Base-by-base conservation (phyloP, 1,140 invertebrate species). In the Globodera rostochiensis region DNA sequence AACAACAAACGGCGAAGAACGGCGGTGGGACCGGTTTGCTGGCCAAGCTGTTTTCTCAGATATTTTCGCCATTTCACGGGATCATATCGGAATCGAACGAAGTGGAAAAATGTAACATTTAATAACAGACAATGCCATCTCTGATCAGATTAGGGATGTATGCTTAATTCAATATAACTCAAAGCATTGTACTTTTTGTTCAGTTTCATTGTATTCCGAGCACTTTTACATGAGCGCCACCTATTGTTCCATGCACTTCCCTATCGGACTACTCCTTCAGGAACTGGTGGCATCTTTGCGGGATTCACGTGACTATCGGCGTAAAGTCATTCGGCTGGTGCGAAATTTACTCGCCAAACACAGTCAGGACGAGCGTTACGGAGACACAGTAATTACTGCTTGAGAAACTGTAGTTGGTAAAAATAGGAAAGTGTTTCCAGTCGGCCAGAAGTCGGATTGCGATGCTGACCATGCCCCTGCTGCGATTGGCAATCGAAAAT, bases 281-380 rank as follows among this genome's bases (percentile, higher is more conserved):
- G 93, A 93, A 88, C 92, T 95, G 1, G 93, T 93, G 87, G 92
- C 93, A 25, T 94, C 95, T 0, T 91, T 98, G 3, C 94, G 94
- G 82, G 95, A 96, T 90, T 92, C 94, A 6, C 91, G 93, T 5
- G 93, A 94, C 82, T 94, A 96, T 78, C 92, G 96, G 6, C 93
- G 93, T 82, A 91, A 93, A 57, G 94, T 95, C 0, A 92, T 98
- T 78, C 91, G 91, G 45, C 94, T 95, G 15, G 91, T 98, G 46
- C 92, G 95, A 81, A 94, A 96, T 91, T 90, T 96, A 80, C 91
- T 98, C 71, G 95, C 95, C 0, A 98, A 98, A 90, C 96, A 98
- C 91, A 94, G 96, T 85, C 92, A 95, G 87, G 96, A 98, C 91
- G 94, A 95, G 88, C 91, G 96, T 81, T 98, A 96, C 90, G 92